Evolutionary conservation across 2,113 vertebrate species (phyloP), one percentile per base, ranked within the genome.

Genomic region (Chunga burmeisteri): DNA sequence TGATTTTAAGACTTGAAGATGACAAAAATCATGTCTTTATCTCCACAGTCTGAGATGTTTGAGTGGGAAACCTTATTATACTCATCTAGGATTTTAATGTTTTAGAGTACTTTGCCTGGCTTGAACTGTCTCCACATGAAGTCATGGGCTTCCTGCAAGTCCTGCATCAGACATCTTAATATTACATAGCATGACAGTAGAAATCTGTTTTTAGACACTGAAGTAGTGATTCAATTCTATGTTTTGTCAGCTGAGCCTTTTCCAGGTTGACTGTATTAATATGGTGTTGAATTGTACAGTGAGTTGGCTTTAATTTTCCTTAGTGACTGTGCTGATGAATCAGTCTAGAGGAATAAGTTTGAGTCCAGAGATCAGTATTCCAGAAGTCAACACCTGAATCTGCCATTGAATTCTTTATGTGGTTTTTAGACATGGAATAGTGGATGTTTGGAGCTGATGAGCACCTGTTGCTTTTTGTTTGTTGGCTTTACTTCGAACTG

Each of bases 201-300:
- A 88, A 66, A 66, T 62, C 21, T 0, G 0, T 42, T 13, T 62
- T 81, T 29, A 83, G 59, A 29, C 42, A 42, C 12, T 19, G 46
- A 82, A 80, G 27, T 17, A 29, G 46, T 16, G 56, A 34, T 75
- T 56, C 17, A 30, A 30, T 44, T 75, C 8, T 44, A 11, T 58
- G 22, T 73, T 86, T 94, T 61, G 16, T 62, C 47, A 46, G 26
- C 29, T 55, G 32, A 38, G 34, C 6, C 23, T 66, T 81, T 83
- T 73, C 27, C 11, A 13, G 7, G 9, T 68, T 61, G 22, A 29
- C 15, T 73, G 0, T 49, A 7, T n/a, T 72, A 66, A 42, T 63
- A 18, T 0, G 1, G 10, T 67, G 11, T 58, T 66, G 38, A 94
- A 32, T 30, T 4, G 5, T 62, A 18, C 2, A 27, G 25, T 49